Conservation (phyloP, 2,113 vertebrate genomes). For the Melanostigma gelatinosum region DNA sequence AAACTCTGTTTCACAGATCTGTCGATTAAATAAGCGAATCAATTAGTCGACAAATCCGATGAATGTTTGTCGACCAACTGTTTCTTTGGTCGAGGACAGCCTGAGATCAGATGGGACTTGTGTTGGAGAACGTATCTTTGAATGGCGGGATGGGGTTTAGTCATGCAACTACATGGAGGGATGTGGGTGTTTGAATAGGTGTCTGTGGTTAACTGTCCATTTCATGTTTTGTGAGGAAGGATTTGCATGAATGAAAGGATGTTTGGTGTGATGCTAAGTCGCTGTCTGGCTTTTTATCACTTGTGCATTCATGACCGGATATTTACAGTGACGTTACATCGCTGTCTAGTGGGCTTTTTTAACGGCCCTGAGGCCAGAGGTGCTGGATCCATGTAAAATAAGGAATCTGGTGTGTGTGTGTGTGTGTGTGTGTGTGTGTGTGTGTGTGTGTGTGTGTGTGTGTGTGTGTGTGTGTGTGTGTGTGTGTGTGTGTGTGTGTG, state of each 20-base stretch:
- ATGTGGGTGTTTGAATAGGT: constrained; percentile 27
- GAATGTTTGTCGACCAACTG: background rate
- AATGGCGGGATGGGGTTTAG: constrained; percentile 1
- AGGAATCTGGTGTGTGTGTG: background rate
- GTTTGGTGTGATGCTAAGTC: constrained; percentile 28
- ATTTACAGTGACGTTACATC: constrained; percentile 11
- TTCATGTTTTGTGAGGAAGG: constrained; percentile 20
- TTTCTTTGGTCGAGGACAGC: background rate
- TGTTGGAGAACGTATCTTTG: background rate
- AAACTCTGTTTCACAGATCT: background rate
- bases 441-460: no score
- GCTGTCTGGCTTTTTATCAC: constrained; percentile 33
- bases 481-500: background rate
- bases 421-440: background rate
- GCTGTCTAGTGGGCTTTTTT: background rate
- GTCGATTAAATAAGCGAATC: background rate
- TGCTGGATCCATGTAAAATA: constrained; percentile 46
- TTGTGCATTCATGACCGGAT: constrained; percentile 12
- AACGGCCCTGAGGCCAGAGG: background rate
- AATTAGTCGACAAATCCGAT: background rate
- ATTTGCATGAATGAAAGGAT: constrained; percentile 32
- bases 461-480: background rate
- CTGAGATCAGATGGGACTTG: background rate
- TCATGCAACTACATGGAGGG: background rate
- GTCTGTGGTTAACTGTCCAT: constrained; percentile 13